Evolutionary conservation across 1,140 invertebrate species (phyloP).

Genomic region (Lordiphosa collinella): DNA sequence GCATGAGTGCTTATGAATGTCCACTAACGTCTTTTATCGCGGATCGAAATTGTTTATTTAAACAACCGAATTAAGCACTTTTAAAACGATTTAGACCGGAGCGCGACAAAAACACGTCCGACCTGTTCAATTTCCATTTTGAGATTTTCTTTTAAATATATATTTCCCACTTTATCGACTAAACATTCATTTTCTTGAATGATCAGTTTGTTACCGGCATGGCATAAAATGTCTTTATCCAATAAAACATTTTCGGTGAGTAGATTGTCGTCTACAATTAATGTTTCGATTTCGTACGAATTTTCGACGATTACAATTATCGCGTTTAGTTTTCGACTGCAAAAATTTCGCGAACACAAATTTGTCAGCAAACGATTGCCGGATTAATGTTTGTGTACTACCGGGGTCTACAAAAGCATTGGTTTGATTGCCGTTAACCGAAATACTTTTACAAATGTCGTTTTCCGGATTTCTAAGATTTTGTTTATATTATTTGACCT

Average conservation of each 20-base stretch:
- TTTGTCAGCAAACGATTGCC: neutral
- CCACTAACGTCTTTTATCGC: too few species aligned
- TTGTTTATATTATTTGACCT: too few species aligned
- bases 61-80: too few species aligned
- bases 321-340: neutral
- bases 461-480: too few species aligned
- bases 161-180: constrained; percentile 1
- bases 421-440: too few species aligned
- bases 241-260: constrained; percentile 5
- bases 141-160: neutral
- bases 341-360: neutral
- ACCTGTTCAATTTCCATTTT: too few species aligned
- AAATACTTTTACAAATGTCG: neutral
- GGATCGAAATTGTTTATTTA: too few species aligned
- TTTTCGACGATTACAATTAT: neutral
- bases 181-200: constrained; percentile 8
- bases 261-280: neutral
- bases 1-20: too few species aligned
- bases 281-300: neutral
- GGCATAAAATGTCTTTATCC: constrained; percentile 3
- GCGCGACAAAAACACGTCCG: too few species aligned
- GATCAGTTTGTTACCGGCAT: constrained; percentile 4
- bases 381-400: neutral
- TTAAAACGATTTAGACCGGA: too few species aligned
- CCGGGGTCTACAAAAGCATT: too few species aligned